Base-by-base conservation (phyloP, 1,140 invertebrate genomes). In the Papilio dardanus region DNA sequence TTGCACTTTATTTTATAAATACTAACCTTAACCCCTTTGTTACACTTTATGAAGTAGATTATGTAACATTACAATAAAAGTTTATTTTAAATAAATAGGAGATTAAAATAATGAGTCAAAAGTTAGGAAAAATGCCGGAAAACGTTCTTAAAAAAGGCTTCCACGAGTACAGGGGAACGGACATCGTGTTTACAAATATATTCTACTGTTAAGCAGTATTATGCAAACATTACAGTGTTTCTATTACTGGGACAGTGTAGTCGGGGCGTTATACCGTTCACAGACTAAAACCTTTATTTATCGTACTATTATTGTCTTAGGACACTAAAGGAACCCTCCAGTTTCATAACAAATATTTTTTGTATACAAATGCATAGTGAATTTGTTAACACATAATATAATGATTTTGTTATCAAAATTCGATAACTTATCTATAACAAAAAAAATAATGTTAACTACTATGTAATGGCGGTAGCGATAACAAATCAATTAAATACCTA, bases 371-470 rank as follows among this genome's bases (percentile, higher is more conserved):
- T 30, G 24, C 54, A 62, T 28, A 62, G 24, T 62, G 54, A 62
- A 62, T 28, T 62, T 12, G 19, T 62, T 10, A 54, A 54, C 30
- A 14, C 19, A 24, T 12, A 62, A 28, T 5, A 46, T 4, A n/a
- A 28, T 12, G 24, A 5, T 62, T 28, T 30, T 14, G 24, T 62
- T 62, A 62, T 62, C 54, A 28, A 62, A 21, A 24, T 14, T 12
- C 12, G 54, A 62, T 62, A 62, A 4, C 24, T 62, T 62, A 62
- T 62, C 54, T 30, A 16, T 30, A 62, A 62, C 24, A 58, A 58
- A 58, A 58, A 28, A 24, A 21, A 58, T n/a, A 58, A 62, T 28
- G 50, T 12, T 21, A 50, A 50, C n/a, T 50, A 50, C 10, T 10
- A 62, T 24, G 24, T 62, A 62, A 62, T 62, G 10, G 8, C 54